A percentile compares a stretch with the other conserved stretches of the same genome.
These are phyloP conservation scores for Heliconius melpomene DNA, from an alignment of 1,140 invertebrate genomes.

Conservation along the genomic window DNA sequence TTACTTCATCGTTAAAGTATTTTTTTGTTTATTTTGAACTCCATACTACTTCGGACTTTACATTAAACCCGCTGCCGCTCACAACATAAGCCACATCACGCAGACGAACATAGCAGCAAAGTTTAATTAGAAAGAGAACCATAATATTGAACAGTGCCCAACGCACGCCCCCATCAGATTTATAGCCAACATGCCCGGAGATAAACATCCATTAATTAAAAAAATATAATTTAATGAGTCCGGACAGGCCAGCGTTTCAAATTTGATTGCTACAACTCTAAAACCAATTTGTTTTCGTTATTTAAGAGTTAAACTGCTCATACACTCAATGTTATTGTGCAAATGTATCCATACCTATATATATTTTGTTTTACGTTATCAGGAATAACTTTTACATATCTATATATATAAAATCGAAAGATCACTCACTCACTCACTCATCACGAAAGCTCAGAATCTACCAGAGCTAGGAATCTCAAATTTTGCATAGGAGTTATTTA, in stretches of 20 bases:
- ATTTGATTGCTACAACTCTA: slow-evolving; percentile 41
- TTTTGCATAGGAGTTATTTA: too few species aligned
- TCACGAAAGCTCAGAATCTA: too few species aligned
- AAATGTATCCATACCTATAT: not conserved
- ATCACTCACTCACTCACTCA: too few species aligned
- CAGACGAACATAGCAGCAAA: slow-evolving; percentile 47
- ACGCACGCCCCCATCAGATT: slow-evolving; percentile 72
- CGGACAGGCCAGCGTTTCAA: slow-evolving; percentile 45
- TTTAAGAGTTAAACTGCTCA: slow-evolving; percentile 20
- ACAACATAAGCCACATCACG: slow-evolving; percentile 32
- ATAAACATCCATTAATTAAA: slow-evolving; percentile 79
- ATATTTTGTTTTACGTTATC: too few species aligned
- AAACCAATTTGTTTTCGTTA: slow-evolving; percentile 37
- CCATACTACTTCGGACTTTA: not conserved
- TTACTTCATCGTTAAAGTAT: too few species aligned
- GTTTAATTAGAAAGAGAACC: slow-evolving; percentile 78
- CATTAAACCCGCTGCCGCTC: slow-evolving; percentile 24
- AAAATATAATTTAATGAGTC: slow-evolving; percentile 69
- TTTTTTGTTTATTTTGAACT: too few species aligned
- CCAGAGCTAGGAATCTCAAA: too few species aligned
- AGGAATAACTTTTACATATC: too few species aligned
- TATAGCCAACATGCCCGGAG: slow-evolving; percentile 68
- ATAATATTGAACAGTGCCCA: slow-evolving; percentile 72
- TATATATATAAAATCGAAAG: not conserved
- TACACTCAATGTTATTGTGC: slow-evolving; percentile 1